Base-by-base conservation (phyloP, 2,888 invertebrate genomes). In the Beris chalybata region DNA sequence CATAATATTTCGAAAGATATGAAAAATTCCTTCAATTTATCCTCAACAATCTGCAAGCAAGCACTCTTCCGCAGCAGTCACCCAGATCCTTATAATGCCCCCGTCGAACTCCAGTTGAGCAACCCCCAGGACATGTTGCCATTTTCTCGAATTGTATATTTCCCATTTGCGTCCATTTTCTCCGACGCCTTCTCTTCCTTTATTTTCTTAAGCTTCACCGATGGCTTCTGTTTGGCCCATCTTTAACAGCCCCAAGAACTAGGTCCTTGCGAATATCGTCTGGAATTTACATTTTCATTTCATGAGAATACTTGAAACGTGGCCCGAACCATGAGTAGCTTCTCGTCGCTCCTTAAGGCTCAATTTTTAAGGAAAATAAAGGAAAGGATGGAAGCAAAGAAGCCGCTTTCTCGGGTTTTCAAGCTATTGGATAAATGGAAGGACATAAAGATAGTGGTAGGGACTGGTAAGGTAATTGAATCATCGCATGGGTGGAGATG, bases 1-100 rank as follows among this genome's bases (percentile, higher is more conserved):
- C 44, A 31, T 50, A 13, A 31, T 31, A 13, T 47, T 30, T 30
- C 3, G 32, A 30, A 30, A 61, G 50, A 50, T 61, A 61, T 61
- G 61, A 61, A 61, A 61, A 61, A 61, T 61, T 61, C 50, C 61
- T 43, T 61, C 61, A 61, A 61, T 61, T 61, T 61, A 61, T 61
- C 31, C 38, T 50, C 43, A 61, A 32, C 61, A 61, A 61, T 61
- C 52, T 61, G 22, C 50, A 38, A 38, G 38, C 32, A 61, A 50
- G 31, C 38, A 38, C 29, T 61, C 52, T 43, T 50, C 61, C 50
- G 32, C 61, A 61, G 48, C 13, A 52, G 15, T 12, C 30, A 61
- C 31, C 31, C 50, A 7, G 29, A 38, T 50, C 29, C 31, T 47
- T 38, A 38, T 3, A 38, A 38, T 38, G 38, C 38, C 9, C 38